Percentiles rank a stretch among this genome's conserved stretches.
Conservation (phyloP, 35 echinoderm and acorn worm species). For the Heliocidaris erythrogramma region DNA sequence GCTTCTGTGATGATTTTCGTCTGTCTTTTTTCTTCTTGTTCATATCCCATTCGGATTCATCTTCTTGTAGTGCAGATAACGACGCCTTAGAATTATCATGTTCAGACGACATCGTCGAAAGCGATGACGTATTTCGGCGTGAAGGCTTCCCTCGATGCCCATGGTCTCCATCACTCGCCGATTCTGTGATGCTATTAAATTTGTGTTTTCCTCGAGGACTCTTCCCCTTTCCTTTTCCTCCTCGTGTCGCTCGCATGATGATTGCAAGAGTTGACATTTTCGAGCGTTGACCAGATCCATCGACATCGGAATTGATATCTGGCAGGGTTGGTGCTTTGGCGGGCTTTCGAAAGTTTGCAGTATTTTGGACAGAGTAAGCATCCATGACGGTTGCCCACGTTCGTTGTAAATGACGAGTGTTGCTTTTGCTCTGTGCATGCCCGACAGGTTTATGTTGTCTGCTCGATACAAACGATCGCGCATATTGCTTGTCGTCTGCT, state of each 20-base stretch:
- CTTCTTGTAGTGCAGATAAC: background rate
- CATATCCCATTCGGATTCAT: background rate
- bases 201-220: background rate
- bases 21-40: background rate
- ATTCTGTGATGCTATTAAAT: background rate
- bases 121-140: background rate
- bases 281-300: background rate
- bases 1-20: background rate
- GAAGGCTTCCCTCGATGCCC: background rate
- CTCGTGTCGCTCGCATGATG: slow-evolving; percentile 43
- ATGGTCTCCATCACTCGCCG: background rate
- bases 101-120: background rate
- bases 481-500: slow-evolving; percentile 48
- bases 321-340: slow-evolving; percentile 56
- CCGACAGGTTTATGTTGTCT: background rate
- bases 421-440: background rate
- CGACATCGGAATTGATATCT: background rate
- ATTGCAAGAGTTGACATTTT: slow-evolving; percentile 66
- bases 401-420: background rate
- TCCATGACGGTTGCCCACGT: slow-evolving; percentile 49
- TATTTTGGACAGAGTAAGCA: slow-evolving; percentile 61
- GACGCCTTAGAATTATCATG: background rate
- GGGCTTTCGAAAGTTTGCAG: slow-evolving; percentile 54
- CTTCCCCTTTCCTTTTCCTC: background rate
- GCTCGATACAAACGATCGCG: slow-evolving; percentile 61